These are phyloP conservation scores for Chrysodeixis includens DNA, from an alignment of 2,888 invertebrate genomes.

Conservation along the genomic window DNA sequence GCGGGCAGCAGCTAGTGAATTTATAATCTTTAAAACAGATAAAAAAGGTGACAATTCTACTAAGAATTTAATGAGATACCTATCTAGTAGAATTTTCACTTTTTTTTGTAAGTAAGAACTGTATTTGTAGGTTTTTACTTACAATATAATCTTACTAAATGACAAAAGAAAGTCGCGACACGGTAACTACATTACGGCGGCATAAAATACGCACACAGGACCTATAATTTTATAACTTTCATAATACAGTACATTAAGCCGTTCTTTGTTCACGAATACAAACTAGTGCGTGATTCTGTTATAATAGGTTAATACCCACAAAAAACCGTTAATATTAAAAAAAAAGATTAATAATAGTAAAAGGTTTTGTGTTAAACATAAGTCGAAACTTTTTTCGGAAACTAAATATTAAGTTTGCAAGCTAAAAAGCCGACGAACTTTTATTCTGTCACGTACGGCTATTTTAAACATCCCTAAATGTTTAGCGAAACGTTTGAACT, in stretches of 20 bases:
- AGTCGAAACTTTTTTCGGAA: background rate
- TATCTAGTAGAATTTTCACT: too few species aligned
- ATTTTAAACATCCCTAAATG: background rate
- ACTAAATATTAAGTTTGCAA: background rate
- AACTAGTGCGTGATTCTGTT: conserved; percentile 42
- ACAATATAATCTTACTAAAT: conserved; percentile 22
- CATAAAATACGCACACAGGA: conserved; percentile 49
- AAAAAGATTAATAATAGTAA: background rate
- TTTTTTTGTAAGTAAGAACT: too few species aligned
- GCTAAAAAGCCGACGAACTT: background rate
- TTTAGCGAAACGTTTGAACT: background rate
- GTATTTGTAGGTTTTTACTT: conserved; percentile 6
- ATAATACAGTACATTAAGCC: conserved; percentile 43
- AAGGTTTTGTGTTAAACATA: background rate
- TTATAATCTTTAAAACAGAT: background rate
- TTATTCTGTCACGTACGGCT: background rate
- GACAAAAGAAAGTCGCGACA: conserved; percentile 55
- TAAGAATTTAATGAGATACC: too few species aligned
- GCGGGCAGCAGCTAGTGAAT: too few species aligned
- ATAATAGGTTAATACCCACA: background rate
- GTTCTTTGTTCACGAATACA: conserved; percentile 22
- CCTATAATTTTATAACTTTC: conserved; percentile 58
- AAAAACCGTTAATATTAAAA: too few species aligned
- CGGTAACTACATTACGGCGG: conserved; percentile 46
- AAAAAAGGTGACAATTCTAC: conserved; percentile 11